phyloP scores from a whole-genome alignment of 2,113 vertebrate species.

The Poecilia latipinna region DNA sequence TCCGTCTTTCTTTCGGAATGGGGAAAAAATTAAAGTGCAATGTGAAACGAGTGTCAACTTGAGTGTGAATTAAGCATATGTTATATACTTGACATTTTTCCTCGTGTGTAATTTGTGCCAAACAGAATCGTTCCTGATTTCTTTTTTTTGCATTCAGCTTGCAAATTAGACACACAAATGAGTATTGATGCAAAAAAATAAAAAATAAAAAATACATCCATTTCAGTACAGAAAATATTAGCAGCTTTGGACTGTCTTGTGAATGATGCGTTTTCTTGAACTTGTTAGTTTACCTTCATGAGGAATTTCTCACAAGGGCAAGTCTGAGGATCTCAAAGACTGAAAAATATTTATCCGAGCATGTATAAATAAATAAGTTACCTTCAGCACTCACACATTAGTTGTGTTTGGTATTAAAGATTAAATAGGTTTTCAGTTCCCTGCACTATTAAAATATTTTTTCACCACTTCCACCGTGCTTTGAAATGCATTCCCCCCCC shows the following conservation, averaged over 20 bases:
- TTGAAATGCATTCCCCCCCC: not conserved
- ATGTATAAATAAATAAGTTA: slow-evolving; percentile 5
- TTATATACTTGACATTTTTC: slow-evolving; percentile 34
- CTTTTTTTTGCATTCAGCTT: slow-evolving; percentile 3
- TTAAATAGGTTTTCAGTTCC: slow-evolving; percentile 11
- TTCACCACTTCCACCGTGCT: not conserved
- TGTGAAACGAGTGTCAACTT: not conserved
- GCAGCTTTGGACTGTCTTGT: slow-evolving; percentile 22
- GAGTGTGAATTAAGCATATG: not conserved
- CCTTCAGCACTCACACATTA: not conserved
- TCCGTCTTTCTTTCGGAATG: not conserved
- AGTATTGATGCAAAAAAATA: slow-evolving; percentile 44
- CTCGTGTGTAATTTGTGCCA: slow-evolving; percentile 7
- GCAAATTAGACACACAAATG: slow-evolving; percentile 39
- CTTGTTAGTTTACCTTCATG: slow-evolving; percentile 20
- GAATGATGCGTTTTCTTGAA: slow-evolving; percentile 45
- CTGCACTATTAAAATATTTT: not conserved
- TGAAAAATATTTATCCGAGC: slow-evolving; percentile 36
- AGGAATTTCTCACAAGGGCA: slow-evolving; percentile 28
- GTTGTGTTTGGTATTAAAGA: slow-evolving; percentile 16
- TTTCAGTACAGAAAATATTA: slow-evolving; percentile 30
- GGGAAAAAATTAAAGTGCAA: not conserved
- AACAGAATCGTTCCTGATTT: slow-evolving; percentile 20
- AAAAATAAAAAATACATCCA: slow-evolving; percentile 17
- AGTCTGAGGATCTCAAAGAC: slow-evolving; percentile 27